Conservation (phyloP, 2,888 invertebrate species). For the Theretra japonica region DNA sequence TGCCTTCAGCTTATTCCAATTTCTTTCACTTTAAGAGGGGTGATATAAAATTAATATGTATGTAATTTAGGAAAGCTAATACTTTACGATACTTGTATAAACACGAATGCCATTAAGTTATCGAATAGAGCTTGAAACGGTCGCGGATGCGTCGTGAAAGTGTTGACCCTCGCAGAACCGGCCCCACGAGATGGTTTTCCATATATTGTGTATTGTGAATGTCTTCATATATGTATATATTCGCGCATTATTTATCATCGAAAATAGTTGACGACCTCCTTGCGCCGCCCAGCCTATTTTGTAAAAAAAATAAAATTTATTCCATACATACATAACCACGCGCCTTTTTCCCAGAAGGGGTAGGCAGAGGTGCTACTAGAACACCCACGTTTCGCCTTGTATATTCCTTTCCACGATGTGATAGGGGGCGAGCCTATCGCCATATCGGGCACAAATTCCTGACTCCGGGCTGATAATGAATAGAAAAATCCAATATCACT, state of each 20-base stretch:
- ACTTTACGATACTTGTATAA: conserved; percentile 35
- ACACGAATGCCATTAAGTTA: conserved; percentile 58
- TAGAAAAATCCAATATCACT: too few relatives aligned
- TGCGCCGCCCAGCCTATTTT: conserved; percentile 14
- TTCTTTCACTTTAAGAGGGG: not conserved
- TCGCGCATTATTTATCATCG: not conserved
- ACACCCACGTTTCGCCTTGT: too few relatives aligned
- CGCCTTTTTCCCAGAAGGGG: too few relatives aligned
- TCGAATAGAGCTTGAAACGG: conserved; percentile 54
- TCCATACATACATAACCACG: too few relatives aligned
- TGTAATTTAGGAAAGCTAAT: conserved; percentile 16
- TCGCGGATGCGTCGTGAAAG: conserved; percentile 70
- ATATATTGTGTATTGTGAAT: conserved; percentile 26
- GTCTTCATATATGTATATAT: conserved; percentile 1
- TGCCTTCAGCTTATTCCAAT: too few relatives aligned
- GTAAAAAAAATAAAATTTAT: conserved; percentile 13
- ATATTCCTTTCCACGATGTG: too few relatives aligned
- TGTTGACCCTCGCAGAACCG: conserved; percentile 71
- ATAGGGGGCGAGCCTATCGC: too few relatives aligned
- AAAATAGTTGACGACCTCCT: conserved; percentile 23
- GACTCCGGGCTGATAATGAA: too few relatives aligned
- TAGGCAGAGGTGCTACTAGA: too few relatives aligned
- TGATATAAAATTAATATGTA: conserved; percentile 15
- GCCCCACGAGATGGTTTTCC: conserved; percentile 46
- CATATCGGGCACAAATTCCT: too few relatives aligned